Conservation (phyloP, 2,888 invertebrate genomes). For the Resseliella maxima region DNA sequence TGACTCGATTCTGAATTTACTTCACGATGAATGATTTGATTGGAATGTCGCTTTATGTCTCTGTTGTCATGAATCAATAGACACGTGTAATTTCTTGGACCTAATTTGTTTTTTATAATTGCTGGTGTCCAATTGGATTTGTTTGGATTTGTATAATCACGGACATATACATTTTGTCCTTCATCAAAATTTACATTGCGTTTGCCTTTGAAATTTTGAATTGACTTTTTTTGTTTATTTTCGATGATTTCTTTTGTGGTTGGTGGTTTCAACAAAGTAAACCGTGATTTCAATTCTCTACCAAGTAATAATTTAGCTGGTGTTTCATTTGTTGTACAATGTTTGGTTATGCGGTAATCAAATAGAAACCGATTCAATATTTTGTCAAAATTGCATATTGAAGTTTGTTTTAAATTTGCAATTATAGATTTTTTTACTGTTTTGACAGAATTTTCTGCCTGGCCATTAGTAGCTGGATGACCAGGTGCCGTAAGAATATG, state of each 20-base stretch:
- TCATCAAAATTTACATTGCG: not conserved
- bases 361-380: too few species aligned
- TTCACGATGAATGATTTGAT: slow-evolving; percentile 3
- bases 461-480: too few species aligned
- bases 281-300: not conserved
- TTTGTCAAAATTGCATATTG: too few species aligned
- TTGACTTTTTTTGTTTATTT: too few species aligned
- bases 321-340: not conserved
- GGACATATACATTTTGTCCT: not conserved
- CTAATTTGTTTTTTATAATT: not conserved
- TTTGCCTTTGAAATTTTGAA: not conserved
- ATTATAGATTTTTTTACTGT: slow-evolving; percentile 57
- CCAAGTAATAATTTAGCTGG: not conserved
- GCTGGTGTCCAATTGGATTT: not conserved
- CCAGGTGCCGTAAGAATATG: slow-evolving; percentile 55
- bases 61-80: not conserved
- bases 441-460: slow-evolving; percentile 59
- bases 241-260: not conserved
- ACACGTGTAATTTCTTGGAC: not conserved
- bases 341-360: not conserved
- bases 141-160: slow-evolving; percentile 18
- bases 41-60: not conserved
- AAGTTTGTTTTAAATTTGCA: not conserved
- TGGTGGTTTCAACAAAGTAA: not conserved
- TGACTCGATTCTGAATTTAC: not conserved